Percentiles rank a stretch among this genome's conserved stretches.
Evolutionary conservation across 2,113 vertebrate species (phyloP).

Genomic region (Catharus bicknelli): DNA sequence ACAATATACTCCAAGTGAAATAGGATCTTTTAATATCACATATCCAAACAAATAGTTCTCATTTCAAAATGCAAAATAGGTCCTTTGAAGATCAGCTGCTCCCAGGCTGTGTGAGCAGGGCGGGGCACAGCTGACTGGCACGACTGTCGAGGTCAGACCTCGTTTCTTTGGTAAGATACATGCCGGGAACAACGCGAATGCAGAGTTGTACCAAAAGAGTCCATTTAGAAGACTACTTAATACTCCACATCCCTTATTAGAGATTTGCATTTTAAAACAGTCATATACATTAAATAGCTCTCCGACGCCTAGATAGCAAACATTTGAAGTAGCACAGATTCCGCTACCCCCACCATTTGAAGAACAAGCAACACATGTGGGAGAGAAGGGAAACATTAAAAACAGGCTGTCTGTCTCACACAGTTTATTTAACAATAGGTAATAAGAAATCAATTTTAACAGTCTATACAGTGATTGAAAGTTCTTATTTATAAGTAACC

Average conservation of each 20-base stretch:
- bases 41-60: slow-evolving; percentile 53
- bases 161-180: slow-evolving; percentile 44
- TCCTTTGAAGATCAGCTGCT: slow-evolving; percentile 32
- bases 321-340: background rate
- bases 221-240: slow-evolving; percentile 34
- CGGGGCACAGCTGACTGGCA: background rate
- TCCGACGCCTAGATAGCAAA: background rate
- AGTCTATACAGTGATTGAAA: slow-evolving; percentile 89
- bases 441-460: slow-evolving; percentile 88
- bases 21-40: slow-evolving; percentile 52
- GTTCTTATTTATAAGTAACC: slow-evolving; percentile 88
- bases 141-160: slow-evolving; percentile 22
- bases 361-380: slow-evolving; percentile 25
- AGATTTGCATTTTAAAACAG: slow-evolving; percentile 42
- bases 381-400: slow-evolving; percentile 69
- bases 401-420: slow-evolving; percentile 80
- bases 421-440: slow-evolving; percentile 89
- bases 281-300: slow-evolving; percentile 46
- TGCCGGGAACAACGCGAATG: background rate
- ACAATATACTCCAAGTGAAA: slow-evolving; percentile 30
- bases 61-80: slow-evolving; percentile 51
- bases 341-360: background rate
- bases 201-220: slow-evolving; percentile 33
- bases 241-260: background rate
- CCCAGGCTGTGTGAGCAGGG: background rate